Percentiles rank a stretch among this genome's conserved stretches.
These are phyloP conservation scores for Myrmecobius fasciatus DNA, from an alignment of 2,113 vertebrate genomes.

Conservation along the genomic window DNA sequence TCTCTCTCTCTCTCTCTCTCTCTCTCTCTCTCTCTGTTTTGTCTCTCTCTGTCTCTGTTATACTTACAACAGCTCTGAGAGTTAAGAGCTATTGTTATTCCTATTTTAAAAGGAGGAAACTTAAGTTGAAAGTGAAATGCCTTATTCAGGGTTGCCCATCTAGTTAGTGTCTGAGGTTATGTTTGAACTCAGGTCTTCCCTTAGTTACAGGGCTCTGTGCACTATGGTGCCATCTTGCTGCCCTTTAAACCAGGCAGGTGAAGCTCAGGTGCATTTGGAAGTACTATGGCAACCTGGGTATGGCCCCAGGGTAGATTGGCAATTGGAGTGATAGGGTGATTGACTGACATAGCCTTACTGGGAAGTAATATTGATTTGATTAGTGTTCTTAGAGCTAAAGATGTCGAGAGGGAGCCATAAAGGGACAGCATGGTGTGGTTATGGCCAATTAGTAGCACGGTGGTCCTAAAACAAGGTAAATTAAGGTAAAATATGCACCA, in stretches of 20 bases:
- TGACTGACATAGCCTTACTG: not conserved
- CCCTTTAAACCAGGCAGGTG: not conserved
- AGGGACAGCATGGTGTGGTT: not conserved
- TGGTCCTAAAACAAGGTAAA: not conserved
- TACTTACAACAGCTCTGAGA: not conserved
- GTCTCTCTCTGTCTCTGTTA: not conserved
- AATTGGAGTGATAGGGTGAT: not conserved
- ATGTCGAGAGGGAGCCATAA: not conserved
- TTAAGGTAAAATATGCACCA: not conserved
- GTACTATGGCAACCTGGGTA: not conserved
- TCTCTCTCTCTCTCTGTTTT: too few relatives aligned
- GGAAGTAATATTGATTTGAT: not conserved
- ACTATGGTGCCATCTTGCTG: not conserved
- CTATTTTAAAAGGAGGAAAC: not conserved
- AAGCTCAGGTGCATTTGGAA: not conserved
- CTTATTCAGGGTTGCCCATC: not conserved
- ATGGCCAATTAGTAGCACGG: not conserved
- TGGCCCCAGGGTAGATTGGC: not conserved
- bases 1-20: too few relatives aligned
- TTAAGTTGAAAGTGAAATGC: not conserved
- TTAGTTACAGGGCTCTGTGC: too few relatives aligned
- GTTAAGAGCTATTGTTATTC: not conserved
- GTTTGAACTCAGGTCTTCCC: not conserved
- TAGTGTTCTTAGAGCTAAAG: not conserved
- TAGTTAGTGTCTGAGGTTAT: not conserved